A percentile compares a stretch with the other conserved stretches of the same genome.
Evolutionary conservation across 2,888 invertebrate genomes (phyloP).

Genomic region (Temnothorax rugatulus): DNA sequence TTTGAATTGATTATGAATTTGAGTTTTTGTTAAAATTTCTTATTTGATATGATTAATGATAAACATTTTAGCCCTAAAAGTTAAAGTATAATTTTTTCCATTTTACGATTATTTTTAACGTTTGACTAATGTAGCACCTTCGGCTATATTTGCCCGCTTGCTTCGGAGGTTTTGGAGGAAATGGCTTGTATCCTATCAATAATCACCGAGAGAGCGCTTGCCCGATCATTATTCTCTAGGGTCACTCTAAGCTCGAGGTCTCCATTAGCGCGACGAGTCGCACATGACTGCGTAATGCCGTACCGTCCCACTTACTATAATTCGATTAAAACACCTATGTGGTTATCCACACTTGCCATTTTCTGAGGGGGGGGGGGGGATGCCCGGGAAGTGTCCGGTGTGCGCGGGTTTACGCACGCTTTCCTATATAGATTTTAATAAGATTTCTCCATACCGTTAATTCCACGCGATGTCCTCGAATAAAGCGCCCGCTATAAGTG

Average conservation of each 20-base stretch:
- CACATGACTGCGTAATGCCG: constrained; percentile 74
- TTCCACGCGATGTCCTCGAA: constrained; percentile 65
- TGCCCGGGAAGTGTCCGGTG: constrained; percentile 10
- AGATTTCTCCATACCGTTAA: constrained; percentile 71
- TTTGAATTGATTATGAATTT: not conserved
- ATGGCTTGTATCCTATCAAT: constrained; percentile 30
- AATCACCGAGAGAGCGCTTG: constrained; percentile 26
- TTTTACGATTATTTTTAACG: not conserved
- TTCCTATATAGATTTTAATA: constrained; percentile 68
- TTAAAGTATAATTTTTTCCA: not conserved
- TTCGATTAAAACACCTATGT: constrained; percentile 76
- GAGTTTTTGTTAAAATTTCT: not conserved
- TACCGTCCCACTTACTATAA: constrained; percentile 78
- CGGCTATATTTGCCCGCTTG: not conserved
- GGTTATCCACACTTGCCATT: constrained; percentile 62
- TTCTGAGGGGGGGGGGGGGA: constrained; percentile 17
- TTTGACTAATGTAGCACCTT: not conserved
- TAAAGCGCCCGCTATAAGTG: constrained; percentile 57
- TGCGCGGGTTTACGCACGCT: not conserved
- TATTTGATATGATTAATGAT: not conserved
- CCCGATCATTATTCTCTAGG: constrained; percentile 57
- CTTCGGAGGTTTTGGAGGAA: not conserved
- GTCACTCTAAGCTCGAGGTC: constrained; percentile 72
- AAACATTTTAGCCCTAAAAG: not conserved
- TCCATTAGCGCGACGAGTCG: constrained; percentile 75